A percentile compares a stretch with the other conserved stretches of the same genome.
phyloP scores from a whole-genome alignment of 2,888 invertebrate species.

The Drosophila neotestacea region DNA sequence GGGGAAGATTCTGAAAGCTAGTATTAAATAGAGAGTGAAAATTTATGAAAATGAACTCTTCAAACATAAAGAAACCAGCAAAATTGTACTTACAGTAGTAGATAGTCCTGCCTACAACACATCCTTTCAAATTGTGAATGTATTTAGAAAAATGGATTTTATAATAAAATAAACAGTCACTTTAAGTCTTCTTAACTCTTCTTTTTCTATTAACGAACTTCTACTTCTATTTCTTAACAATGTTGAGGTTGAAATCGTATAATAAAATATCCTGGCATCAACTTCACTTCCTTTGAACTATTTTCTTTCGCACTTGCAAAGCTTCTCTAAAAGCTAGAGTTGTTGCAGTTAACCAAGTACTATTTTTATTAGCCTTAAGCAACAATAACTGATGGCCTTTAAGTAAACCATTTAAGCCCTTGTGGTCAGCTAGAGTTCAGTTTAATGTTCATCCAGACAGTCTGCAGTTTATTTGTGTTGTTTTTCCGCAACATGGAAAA shows the following conservation, averaged over 20 bases:
- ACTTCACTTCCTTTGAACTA: neutral
- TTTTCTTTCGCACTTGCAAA: neutral
- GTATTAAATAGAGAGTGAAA: too few relatives aligned
- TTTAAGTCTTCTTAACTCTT: too few relatives aligned
- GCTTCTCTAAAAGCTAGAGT: neutral
- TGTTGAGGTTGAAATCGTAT: neutral
- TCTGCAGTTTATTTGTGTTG: slow-evolving; percentile 17
- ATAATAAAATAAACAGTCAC: too few relatives aligned
- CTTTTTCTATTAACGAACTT: neutral
- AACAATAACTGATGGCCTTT: slow-evolving; percentile 30
- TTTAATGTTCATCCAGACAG: slow-evolving; percentile 26
- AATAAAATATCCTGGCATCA: neutral
- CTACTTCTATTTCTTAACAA: too few relatives aligned
- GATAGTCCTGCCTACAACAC: too few relatives aligned
- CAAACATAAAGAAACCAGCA: too few relatives aligned
- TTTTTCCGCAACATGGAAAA: slow-evolving; percentile 39
- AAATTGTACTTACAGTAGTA: too few relatives aligned
- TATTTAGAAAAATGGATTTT: too few relatives aligned
- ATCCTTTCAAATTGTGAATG: too few relatives aligned
- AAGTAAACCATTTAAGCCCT: slow-evolving; percentile 27
- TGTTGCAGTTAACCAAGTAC: slow-evolving; percentile 22
- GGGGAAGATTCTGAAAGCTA: too few relatives aligned
- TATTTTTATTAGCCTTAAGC: slow-evolving; percentile 17
- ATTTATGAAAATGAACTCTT: too few relatives aligned
- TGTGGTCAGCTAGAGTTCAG: slow-evolving; percentile 35